Evolutionary conservation across 2,113 vertebrate species (phyloP).

Genomic region (cat (Felis catus)): F.catus_Fca126_mat1.0 CM031421.1:7220001-7220500

Average conservation of each 20-base stretch:
- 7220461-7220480: background rate
- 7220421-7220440: background rate
- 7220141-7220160: background rate
- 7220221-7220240: constrained; percentile 30
- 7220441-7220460: background rate
- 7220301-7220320: constrained; percentile 45
- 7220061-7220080: constrained; percentile 5
- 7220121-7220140: constrained; percentile 33
- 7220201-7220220: constrained; percentile 55
- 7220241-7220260: constrained; percentile 14
- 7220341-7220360: constrained; percentile 45
- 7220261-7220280: constrained; percentile 49
- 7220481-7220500: background rate
- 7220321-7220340: constrained; percentile 55
- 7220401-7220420: background rate
- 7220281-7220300: constrained; percentile 58
- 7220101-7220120: background rate
- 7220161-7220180: background rate
- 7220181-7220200: constrained; percentile 57
- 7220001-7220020: constrained; percentile 27
- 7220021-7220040: constrained; percentile 6
- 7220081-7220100: background rate
- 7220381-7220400: background rate
- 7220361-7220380: background rate
- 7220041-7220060: background rate